A percentile compares a stretch with the other conserved stretches of the same genome.
These are phyloP conservation scores for Struthidea cinerea DNA, from an alignment of 2,113 vertebrate genomes.

Conservation along the genomic window DNA sequence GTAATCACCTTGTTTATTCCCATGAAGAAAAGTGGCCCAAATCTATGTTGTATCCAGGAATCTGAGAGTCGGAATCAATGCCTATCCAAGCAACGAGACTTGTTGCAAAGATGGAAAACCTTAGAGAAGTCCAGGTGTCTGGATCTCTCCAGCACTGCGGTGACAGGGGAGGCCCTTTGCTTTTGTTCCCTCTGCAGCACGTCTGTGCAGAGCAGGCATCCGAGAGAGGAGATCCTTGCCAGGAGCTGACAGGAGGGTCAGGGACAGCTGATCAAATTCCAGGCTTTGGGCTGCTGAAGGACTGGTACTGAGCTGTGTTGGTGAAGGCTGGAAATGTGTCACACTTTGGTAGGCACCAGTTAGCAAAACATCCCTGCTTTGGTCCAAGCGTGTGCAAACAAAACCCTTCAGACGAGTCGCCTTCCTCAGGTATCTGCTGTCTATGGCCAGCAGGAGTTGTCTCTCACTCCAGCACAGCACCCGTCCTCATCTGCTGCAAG, in stretches of 20 bases:
- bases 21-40: neutral
- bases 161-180: neutral
- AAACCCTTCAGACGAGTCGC: neutral
- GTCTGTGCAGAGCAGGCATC: neutral
- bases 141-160: fast-evolving
- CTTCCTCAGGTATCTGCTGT: neutral
- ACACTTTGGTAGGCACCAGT: neutral
- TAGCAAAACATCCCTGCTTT: neutral
- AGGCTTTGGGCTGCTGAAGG: neutral
- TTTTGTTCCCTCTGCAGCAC: neutral
- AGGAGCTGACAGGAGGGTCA: neutral
- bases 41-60: fast-evolving
- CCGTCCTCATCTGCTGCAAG: neutral
- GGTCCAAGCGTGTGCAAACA: neutral
- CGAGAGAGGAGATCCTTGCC: neutral
- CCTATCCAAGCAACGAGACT: neutral
- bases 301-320: neutral
- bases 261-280: neutral
- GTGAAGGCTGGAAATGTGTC: neutral
- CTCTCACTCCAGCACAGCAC: neutral
- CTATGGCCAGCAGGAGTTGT: neutral
- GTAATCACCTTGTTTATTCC: neutral
- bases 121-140: neutral
- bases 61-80: neutral
- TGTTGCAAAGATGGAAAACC: neutral